Base-by-base conservation (phyloP, 2,888 invertebrate species). In the Drosophila ochracea region DNA sequence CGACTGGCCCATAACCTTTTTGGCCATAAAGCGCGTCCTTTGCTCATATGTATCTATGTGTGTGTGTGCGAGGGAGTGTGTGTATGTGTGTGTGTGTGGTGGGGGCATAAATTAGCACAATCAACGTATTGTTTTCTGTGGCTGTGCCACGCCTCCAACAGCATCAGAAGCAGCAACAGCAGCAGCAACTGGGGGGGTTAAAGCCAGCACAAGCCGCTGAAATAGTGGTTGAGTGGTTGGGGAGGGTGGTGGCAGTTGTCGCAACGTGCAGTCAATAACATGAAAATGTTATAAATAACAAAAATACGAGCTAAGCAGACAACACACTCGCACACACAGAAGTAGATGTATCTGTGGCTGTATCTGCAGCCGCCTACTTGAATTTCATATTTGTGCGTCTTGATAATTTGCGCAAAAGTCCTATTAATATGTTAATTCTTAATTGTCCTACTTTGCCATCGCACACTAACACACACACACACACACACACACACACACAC, bases 351-450 rank as follows among this genome's bases (percentile, higher is more conserved):
- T 49, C n/a, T 66, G 54, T 73, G 61, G 49, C 68, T 81, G 47
- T 39, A 47, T 35, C n/a, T 68, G n/a, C 53, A 66, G 63, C 54
- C 52, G 35, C 41, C 65, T 63, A 66, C 81, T 73, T 70, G 73
- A 73, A 68, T 73, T 78, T 78, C 89, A 90, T 83, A 83, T 89
- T 83, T 90, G 74, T 74, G 58, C 71, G 74, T 58, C 73, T 70
- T 73, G 87, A 89, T 91, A 88, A 88, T 88, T 88, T 86, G 89
- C 87, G 89, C 87, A 89, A 89, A 91, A 91, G 66, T 91, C 83
- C 88, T 89, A 89, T 89, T 89, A 89, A 89, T 89, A 89, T 89
- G 89, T 91, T 91, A 89, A 89, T 89, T 90, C 89, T 80, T 90
- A 88, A 91, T 87, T 89, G 88, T 91, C 69, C 90, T 76, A 79